These are phyloP conservation scores for Tringa solitaria DNA, from an alignment of 2,113 vertebrate species.

Conservation along the genomic window DNA sequence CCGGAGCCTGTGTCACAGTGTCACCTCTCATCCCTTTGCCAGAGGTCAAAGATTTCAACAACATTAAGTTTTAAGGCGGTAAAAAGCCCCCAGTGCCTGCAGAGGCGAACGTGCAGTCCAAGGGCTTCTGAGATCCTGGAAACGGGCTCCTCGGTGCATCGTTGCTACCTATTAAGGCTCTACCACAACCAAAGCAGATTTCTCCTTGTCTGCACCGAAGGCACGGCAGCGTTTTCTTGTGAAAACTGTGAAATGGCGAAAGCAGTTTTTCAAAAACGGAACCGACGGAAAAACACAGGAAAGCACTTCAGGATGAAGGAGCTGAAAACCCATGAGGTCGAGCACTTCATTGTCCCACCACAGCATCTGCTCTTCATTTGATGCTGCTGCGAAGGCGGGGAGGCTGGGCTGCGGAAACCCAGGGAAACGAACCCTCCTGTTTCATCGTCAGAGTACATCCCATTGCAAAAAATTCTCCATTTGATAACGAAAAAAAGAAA, in stretches of 20 bases:
- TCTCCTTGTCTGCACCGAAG: constrained; percentile 34
- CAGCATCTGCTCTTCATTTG: constrained; percentile 47
- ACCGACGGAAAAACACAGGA: constrained; percentile 20
- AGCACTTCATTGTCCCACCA: constrained; percentile 24
- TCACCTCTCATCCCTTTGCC: constrained; percentile 22
- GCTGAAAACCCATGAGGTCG: constrained; percentile 56
- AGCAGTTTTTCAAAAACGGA: constrained; percentile 65
- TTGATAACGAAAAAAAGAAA: constrained; percentile 8
- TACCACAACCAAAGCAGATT: constrained; percentile 70
- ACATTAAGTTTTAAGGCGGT: constrained; percentile 61
- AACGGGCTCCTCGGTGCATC: constrained; percentile 59
- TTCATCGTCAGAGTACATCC: constrained; percentile 17
- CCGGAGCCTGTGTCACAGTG: background rate
- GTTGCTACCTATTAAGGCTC: constrained; percentile 72
- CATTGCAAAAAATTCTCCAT: background rate
- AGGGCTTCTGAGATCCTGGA: constrained; percentile 72
- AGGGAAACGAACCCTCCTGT: background rate
- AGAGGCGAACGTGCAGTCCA: constrained; percentile 58
- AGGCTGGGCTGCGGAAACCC: background rate
- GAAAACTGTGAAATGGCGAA: constrained; percentile 60
- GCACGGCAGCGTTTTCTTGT: constrained; percentile 57
- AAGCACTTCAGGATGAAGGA: constrained; percentile 52
- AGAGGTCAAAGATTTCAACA: constrained; percentile 48
- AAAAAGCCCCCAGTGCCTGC: constrained; percentile 57
- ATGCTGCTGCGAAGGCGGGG: constrained; percentile 5